Evolutionary conservation across 2,888 invertebrate species (phyloP), one percentile per base, ranked within the genome.

Genomic region (Aphidius colemani): DNA sequence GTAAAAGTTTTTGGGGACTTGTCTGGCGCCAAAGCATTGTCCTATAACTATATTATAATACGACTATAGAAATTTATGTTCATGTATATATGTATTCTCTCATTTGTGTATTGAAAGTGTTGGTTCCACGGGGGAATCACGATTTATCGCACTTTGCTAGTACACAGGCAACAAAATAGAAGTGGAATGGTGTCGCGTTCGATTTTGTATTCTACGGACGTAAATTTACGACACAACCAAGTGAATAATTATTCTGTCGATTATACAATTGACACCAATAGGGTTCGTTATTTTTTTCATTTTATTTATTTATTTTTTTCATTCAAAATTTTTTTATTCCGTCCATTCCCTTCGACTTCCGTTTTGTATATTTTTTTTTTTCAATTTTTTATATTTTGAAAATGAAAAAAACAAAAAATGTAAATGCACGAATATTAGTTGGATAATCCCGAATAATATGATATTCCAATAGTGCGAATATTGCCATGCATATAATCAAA

Each of bases 201-300:
- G 73, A 74, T 74, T 73, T 68, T 70, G 69, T 74, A 73, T 70
- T 64, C 53, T 49, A 49, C 55, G 30, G 53, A 45, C 46, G 51
- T 48, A 59, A 64, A 64, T 64, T 64, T 64, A 64, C 64, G 64
- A 50, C 57, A 61, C 61, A 60, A 48, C 57, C 64, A 41, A 65
- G 61, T 58, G 61, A 65, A 61, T 65, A 65, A 65, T 65, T 65
- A 65, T 61, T 53, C 64, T 57, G n/a, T 58, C 64, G 64, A 64
- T 64, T 64, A 64, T 64, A 64, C 64, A 60, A 63, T 63, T 63
- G 63, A 64, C 60, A 56, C 59, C 56, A 64, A 64, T 64, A 56
- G 43, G 49, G 56, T 41, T 39, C 46, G 8, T 10, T 56, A 48
- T 56, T 49, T 63, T 59, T 53, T 41, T 57, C 43, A 6, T 18